Conservation (phyloP, 2,888 invertebrate genomes). For the Orthonevra nobilis region DNA sequence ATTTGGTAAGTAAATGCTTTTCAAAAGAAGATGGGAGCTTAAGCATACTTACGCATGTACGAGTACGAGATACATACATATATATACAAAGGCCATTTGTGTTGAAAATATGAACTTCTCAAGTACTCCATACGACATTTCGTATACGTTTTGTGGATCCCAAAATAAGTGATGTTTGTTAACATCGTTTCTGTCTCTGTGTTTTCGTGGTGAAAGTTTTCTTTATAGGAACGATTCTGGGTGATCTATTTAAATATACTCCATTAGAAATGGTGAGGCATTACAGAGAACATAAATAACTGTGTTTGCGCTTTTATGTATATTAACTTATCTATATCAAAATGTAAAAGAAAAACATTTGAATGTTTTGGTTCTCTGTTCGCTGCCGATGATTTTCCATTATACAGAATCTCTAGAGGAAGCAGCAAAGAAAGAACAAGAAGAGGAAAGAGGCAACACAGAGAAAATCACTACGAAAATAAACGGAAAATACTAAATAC, state of each 20-base stretch:
- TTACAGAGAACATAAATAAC: constrained; percentile 58
- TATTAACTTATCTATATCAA: constrained; percentile 30
- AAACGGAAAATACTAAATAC: constrained; percentile 34
- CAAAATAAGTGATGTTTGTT: constrained; percentile 58
- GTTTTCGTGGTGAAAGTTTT: constrained; percentile 42
- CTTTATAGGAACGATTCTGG: constrained; percentile 53
- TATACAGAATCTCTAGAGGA: constrained; percentile 35
- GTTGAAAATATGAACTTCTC: constrained; percentile 47
- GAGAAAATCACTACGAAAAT: constrained; percentile 48
- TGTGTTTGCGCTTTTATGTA: constrained; percentile 52
- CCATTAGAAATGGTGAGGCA: constrained; percentile 56
- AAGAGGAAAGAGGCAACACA: constrained; percentile 16
- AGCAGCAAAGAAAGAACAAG: constrained; percentile 20
- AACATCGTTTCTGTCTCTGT: constrained; percentile 47
- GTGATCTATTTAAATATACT: constrained; percentile 63
- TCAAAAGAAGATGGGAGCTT: background rate
- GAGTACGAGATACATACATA: constrained; percentile 3
- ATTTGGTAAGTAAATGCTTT: constrained; percentile 9
- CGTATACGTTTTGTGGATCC: constrained; percentile 41
- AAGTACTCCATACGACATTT: constrained; percentile 47
- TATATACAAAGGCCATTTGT: background rate
- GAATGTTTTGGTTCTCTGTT: constrained; percentile 47
- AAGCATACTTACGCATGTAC: background rate
- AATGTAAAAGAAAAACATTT: constrained; percentile 34
- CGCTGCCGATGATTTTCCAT: constrained; percentile 41